Evolutionary conservation across 2,797 vertebrate species (phyloP).

Genomic region (Microctenopoma lineatum): DNA sequence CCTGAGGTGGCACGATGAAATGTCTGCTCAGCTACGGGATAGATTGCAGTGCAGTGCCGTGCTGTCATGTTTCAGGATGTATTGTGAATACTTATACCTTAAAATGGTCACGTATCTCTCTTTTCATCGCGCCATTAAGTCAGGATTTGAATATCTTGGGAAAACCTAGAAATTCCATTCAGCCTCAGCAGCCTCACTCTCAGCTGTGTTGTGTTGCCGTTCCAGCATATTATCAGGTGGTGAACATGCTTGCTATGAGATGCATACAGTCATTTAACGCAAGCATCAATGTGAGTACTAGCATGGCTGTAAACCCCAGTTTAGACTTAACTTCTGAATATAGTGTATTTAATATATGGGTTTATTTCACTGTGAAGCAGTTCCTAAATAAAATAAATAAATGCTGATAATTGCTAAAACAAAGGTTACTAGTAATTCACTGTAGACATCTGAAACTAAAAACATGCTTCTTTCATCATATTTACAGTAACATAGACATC

Average conservation of each 20-base stretch:
- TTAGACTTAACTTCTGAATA: no score
- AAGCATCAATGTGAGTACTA: not conserved
- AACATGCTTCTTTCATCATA: not conserved
- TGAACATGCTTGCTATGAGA: no score
- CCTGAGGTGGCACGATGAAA: not conserved
- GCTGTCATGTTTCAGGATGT: not conserved
- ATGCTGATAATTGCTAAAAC: not conserved
- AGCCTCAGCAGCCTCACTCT: no score
- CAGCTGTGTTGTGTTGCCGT: no score
- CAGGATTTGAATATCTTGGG: not conserved
- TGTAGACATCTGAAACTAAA: not conserved
- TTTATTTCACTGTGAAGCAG: not conserved
- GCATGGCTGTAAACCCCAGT: not conserved
- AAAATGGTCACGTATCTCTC: not conserved
- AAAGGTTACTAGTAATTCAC: not conserved
- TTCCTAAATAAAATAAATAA: not conserved
- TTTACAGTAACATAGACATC: slow-evolving; percentile 9
- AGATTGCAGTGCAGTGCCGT: not conserved
- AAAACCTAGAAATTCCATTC: no score
- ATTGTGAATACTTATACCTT: not conserved
- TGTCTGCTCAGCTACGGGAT: not conserved
- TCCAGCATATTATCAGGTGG: no score
- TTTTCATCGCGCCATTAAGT: not conserved
- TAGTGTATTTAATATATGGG: not conserved
- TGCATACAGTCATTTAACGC: no score